Evolutionary conservation across 2,888 invertebrate genomes (phyloP), one percentile per base, ranked within the genome.

Genomic region (Calliopum simillimum): DNA sequence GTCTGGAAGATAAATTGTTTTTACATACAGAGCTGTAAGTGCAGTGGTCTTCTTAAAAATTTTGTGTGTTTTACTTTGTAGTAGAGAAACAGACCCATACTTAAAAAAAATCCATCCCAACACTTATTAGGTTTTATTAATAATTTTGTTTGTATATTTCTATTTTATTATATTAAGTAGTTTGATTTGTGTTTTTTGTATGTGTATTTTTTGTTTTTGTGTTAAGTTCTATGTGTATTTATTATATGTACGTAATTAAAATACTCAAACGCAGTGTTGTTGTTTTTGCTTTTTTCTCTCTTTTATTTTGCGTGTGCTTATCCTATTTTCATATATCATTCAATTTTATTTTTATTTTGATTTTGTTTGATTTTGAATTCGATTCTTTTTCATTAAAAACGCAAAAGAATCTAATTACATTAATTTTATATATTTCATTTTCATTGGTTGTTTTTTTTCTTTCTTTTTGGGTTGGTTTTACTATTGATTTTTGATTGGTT

Each of bases 371-470:
- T 12, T 4, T 21, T 53, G 53, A 21, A 53, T 21, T 53, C 3
- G 23, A 19, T 53, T 23, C 12, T 53, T 12, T 21, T 33, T 33
- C 8, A 33, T 33, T 33, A 33, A 8, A 33, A 33, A 33, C 33
- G 33, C 8, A 33, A 33, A 33, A 53, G 19, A 21, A 21, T 53
- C 21, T 19, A 13, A 64, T 71, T 59, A 58, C 41, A 25, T 68
- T n/a, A n/a, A n/a, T n/a, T 55, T 59, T 6, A 13, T 12, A 43
- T 46, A 47, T 56, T 43, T 66, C 23, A 41, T 33, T 68, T 14
- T 33, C 23, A 12, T 70, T 69, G 62, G 14, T 14, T 25, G n/a
- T 56, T 58, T 59, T 43, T 51, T 43, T 43, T n/a, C n/a, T n/a
- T n/a, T n/a, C n/a, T n/a, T n/a, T n/a, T n/a, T n/a, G n/a, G 19